Evolutionary conservation across 2,888 invertebrate genomes (phyloP), one percentile per base, ranked within the genome.

Genomic region (Lobophora halterata): DNA sequence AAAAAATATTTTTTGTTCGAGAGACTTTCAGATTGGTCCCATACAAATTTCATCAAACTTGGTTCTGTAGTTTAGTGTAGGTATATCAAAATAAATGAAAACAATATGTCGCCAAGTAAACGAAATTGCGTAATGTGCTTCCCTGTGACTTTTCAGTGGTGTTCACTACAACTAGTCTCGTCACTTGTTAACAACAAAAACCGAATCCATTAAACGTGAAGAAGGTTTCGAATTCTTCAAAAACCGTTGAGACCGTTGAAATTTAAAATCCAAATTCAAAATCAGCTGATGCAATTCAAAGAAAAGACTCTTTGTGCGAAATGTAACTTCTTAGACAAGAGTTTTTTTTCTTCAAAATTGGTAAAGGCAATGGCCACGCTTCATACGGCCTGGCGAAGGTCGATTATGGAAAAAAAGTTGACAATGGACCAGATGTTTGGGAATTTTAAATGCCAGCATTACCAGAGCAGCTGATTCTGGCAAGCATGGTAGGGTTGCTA

Each of bases 391-490:
- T 52, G 44, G 33, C 32, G 36, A 65, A 65, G 65, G 66, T 57
- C 58, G 58, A 4, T 33, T 29, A 28, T 11, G 24, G 24, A 43
- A 13, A 54, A 51, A 58, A 61, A 58, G 36, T 43, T 33, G 9
- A 56, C 46, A 62, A 59, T 52, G 44, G 48, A 49, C 53, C 67
- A 68, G 67, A 65, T 68, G 67, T 57, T 46, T 35, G 42, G 37
- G 35, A 39, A 33, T 32, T 38, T 39, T 38, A 37, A 55, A 57
- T 52, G 54, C 52, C 47, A 46, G 57, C 36, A 55, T 56, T 52
- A 53, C 52, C 47, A 46, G 57, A 54, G 63, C 66, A 67, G 67
- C 65, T 67, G 65, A 65, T 58, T 46, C 23, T 8, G 3, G 32
- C 33, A 46, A 46, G 39, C 12, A 40, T 16, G 6, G 2, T 33